Evolutionary conservation across 64 coral and sea anemone genomes (phyloP), one percentile per base, ranked within the genome.

Genomic region (Dendrophyllia cribrosa): DNA sequence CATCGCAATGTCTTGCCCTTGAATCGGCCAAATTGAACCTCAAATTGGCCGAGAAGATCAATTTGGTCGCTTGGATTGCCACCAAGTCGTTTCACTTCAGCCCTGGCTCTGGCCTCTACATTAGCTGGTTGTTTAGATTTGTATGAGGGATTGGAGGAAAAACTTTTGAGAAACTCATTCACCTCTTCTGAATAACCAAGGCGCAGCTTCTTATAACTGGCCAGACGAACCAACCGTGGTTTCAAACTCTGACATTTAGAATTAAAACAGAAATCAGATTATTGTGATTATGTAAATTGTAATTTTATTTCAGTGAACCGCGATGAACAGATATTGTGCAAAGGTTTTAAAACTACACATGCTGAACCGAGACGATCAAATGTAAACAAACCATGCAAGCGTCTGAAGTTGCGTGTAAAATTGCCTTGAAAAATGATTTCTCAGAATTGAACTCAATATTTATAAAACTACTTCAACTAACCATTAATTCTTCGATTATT

Each of bases 11-110:
- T 83, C 21, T 83, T 51, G 4, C 76, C 89, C 19, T 55, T 13
- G 52, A 59, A 91, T 48, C 14, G 4, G 3, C 55, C 77, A 71
- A 91, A 83, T 20, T 91, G 77, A 19, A 91, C 44, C 23, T 83
- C 64, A 4, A 59, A 82, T 61, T 91, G 49, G 5, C 89, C 44
- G 1, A 89, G 34, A 62, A 73, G 4, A 73, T 44, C 70, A 15
- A 3, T 44, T 24, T 7, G 14, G 12, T 72, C 43, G 26, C 21
- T 73, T 4, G 3, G 12, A 16, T 73, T 73, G 2, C 70, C 70
- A 73, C 43, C 70, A 73, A 73, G 70, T 73, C 34, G 9, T 12
- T 12, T 34, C n/a, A 71, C 68, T 9, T 73, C 26, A 3, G 4
- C 23, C 44, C 12, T 73, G 70, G 26, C 70, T 14, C 1, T 66